These are phyloP conservation scores for Poeciliopsis presidionis DNA, from an alignment of 2,797 vertebrate species.

Conservation along the genomic window DNA sequence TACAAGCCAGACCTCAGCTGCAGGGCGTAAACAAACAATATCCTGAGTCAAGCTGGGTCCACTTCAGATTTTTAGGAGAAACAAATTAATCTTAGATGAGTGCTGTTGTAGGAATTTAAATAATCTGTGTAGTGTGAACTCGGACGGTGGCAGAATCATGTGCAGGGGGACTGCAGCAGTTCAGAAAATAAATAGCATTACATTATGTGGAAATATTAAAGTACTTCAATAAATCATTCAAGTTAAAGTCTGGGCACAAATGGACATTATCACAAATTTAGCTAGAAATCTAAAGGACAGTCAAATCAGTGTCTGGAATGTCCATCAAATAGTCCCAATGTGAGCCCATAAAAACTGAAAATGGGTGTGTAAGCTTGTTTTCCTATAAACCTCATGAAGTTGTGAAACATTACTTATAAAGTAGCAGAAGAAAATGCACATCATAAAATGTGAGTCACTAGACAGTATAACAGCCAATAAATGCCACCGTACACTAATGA, in stretches of 20 bases:
- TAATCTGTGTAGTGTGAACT: not conserved
- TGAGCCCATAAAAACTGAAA: not conserved
- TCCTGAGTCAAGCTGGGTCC: conserved; percentile 15
- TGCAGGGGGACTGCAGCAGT: not conserved
- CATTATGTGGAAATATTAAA: not conserved
- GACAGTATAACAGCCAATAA: conserved; percentile 10
- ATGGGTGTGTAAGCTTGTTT: not conserved
- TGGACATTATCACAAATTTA: not conserved
- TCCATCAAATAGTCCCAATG: not conserved
- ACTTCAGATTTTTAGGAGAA: conserved; percentile 20
- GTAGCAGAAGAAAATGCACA: not conserved
- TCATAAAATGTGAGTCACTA: conserved; percentile 19
- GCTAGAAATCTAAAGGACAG: not conserved
- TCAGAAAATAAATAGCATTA: not conserved
- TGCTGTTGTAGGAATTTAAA: too few species aligned
- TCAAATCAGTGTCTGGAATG: not conserved
- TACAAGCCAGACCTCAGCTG: conserved; percentile 33
- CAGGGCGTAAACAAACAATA: conserved; percentile 32
- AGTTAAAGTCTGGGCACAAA: not conserved
- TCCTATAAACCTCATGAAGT: not conserved
- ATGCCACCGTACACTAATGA: conserved; percentile 7
- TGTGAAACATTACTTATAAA: conserved; percentile 21
- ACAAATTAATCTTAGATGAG: conserved; percentile 15
- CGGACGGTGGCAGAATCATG: not conserved
- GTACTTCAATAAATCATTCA: not conserved